Evolutionary conservation across 2,888 invertebrate genomes (phyloP).

Genomic region (Malacosoma neustria): DNA sequence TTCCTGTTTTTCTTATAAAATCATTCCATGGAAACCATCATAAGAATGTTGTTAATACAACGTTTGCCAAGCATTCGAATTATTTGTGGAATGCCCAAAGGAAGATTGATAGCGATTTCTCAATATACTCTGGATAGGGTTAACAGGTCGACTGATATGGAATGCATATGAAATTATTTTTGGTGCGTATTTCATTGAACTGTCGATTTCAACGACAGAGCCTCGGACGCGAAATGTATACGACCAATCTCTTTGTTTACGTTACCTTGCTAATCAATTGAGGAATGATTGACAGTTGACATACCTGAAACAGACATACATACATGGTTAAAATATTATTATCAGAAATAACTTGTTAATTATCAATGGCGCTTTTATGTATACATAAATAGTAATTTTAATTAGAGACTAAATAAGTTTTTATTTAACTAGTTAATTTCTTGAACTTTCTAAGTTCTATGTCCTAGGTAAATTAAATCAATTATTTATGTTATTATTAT

Average conservation of each 20-base stretch:
- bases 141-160: neutral
- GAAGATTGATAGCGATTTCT: slow-evolving; percentile 2
- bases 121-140: neutral
- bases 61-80: slow-evolving; percentile 23
- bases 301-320: neutral
- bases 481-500: too few relatives aligned
- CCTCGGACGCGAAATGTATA: neutral
- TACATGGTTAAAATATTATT: neutral
- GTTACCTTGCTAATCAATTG: neutral
- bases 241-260: neutral
- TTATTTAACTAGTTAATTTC: too few relatives aligned
- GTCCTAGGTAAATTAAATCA: too few relatives aligned
- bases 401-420: too few relatives aligned
- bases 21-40: slow-evolving; percentile 18
- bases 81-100: slow-evolving; percentile 6
- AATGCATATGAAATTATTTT: neutral
- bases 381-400: too few relatives aligned
- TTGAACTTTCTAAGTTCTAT: too few relatives aligned
- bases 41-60: slow-evolving; percentile 21
- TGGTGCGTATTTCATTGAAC: neutral
- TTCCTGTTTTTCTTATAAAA: slow-evolving; percentile 20
- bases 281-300: neutral
- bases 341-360: too few relatives aligned
- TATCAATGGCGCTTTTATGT: too few relatives aligned
- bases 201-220: neutral